Conservation (phyloP, 2,113 vertebrate species). For the Phalacrocorax brasilianus region DNA sequence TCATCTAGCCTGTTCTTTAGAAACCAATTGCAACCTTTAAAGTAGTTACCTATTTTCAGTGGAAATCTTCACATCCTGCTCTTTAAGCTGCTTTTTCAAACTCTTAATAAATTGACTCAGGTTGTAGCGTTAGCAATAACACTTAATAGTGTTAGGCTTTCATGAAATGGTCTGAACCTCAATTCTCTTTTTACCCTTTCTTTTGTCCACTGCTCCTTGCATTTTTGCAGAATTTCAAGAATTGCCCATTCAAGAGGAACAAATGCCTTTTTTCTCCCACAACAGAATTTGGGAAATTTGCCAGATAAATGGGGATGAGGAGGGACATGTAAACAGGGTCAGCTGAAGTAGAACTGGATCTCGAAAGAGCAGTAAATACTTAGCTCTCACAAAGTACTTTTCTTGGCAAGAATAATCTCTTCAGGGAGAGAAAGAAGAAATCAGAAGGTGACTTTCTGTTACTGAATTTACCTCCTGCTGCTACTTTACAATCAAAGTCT, state of each 20-base stretch:
- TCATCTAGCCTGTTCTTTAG: conserved; percentile 75
- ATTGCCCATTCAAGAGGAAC: conserved; percentile 10
- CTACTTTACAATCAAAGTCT: background rate
- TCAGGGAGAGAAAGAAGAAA: background rate
- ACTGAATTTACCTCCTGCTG: background rate
- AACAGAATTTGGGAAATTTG: conserved; percentile 32
- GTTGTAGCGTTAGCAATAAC: conserved; percentile 68
- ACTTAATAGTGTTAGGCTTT: conserved; percentile 60
- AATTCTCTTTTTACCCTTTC: conserved; percentile 15
- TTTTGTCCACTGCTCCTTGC: background rate
- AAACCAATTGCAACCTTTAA: conserved; percentile 76
- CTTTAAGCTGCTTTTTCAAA: conserved; percentile 70
- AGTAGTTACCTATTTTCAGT: conserved; percentile 74
- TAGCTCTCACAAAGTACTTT: background rate
- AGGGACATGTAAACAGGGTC: background rate
- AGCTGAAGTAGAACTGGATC: conserved; percentile 4
- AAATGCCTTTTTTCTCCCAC: background rate
- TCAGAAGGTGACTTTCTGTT: background rate
- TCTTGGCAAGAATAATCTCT: background rate
- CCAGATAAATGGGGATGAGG: background rate
- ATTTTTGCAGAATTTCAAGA: conserved; percentile 38
- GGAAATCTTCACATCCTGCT: conserved; percentile 73
- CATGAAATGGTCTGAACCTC: background rate
- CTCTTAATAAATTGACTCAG: conserved; percentile 74
- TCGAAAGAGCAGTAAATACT: conserved; percentile 37